A percentile compares a stretch with the other conserved stretches of the same genome.
phyloP scores from a whole-genome alignment of 37 sponge, comb jelly and placozoan species.

The Mnemiopsis leidyi region DNA sequence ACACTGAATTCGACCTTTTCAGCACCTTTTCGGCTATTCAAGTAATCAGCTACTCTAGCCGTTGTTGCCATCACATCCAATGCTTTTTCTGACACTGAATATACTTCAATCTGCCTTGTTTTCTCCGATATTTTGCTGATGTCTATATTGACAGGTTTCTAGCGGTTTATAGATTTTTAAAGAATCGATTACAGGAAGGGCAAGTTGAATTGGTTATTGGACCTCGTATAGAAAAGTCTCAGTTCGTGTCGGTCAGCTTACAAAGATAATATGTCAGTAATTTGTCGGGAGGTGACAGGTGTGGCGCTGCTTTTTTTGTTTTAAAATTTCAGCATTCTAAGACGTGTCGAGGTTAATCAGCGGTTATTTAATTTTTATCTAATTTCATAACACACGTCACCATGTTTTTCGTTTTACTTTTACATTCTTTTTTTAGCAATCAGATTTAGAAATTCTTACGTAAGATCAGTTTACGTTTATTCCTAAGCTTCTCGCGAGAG shows the following conservation, averaged over 20 bases:
- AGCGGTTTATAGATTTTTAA: neutral
- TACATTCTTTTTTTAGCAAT: too few species aligned
- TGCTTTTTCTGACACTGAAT: neutral
- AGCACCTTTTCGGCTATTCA: neutral
- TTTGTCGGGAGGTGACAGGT: neutral
- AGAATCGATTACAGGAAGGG: neutral
- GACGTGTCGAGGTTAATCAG: neutral
- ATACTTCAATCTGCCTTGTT: neutral
- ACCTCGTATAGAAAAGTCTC: neutral
- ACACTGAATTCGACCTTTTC: neutral
- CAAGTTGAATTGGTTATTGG: too few species aligned
- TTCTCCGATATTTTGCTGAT: neutral
- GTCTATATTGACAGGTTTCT: neutral
- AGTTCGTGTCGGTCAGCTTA: neutral
- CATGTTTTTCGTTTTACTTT: too few species aligned
- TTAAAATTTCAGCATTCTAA: neutral
- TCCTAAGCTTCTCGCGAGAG: too few species aligned
- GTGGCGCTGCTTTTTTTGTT: neutral
- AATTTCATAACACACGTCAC: too few species aligned
- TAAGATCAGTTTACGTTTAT: too few species aligned
- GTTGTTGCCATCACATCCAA: neutral
- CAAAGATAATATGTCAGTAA: neutral
- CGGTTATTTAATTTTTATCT: too few species aligned
- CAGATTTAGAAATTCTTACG: too few species aligned
- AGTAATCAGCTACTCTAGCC: too few species aligned